These are phyloP conservation scores for Lutjanus erythropterus DNA, from an alignment of 2,113 vertebrate species.

Conservation along the genomic window DNA sequence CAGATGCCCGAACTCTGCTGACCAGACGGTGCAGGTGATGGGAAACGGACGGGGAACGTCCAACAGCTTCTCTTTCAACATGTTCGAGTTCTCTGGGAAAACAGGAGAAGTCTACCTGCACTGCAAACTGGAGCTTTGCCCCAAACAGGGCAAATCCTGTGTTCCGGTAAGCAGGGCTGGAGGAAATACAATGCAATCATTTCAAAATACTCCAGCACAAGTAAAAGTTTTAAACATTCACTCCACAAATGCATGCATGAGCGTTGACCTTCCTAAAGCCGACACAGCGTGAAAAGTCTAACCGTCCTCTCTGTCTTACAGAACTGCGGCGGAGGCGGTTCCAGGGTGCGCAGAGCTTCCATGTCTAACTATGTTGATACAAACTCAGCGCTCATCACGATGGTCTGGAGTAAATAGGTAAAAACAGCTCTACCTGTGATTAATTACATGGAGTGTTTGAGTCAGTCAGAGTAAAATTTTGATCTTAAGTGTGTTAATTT, in stretches of 20 bases:
- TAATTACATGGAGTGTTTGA: background rate
- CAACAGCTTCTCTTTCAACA: slow-evolving; percentile 18
- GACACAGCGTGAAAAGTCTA: too few relatives aligned
- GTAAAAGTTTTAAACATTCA: too few relatives aligned
- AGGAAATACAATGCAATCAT: too few relatives aligned
- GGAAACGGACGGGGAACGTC: background rate
- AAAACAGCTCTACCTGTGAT: background rate
- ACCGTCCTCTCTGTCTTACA: background rate
- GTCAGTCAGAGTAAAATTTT: too few relatives aligned
- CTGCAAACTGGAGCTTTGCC: slow-evolving; percentile 28
- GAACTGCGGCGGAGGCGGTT: accelerated
- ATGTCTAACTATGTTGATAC: background rate
- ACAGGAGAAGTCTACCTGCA: background rate
- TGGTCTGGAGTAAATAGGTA: background rate
- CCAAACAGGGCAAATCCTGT: background rate
- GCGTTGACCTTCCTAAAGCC: too few relatives aligned
- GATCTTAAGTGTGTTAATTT: too few relatives aligned
- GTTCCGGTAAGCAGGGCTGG: slow-evolving; percentile 3
- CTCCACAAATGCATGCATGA: too few relatives aligned
- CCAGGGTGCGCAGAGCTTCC: background rate
- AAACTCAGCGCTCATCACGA: background rate
- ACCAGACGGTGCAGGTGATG: background rate
- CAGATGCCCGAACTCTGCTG: slow-evolving; percentile 18
- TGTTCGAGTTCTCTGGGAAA: slow-evolving; percentile 9
- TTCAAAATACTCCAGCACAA: background rate